phyloP scores from a whole-genome alignment of 2,113 vertebrate species.

The Melanocharis versteri region DNA sequence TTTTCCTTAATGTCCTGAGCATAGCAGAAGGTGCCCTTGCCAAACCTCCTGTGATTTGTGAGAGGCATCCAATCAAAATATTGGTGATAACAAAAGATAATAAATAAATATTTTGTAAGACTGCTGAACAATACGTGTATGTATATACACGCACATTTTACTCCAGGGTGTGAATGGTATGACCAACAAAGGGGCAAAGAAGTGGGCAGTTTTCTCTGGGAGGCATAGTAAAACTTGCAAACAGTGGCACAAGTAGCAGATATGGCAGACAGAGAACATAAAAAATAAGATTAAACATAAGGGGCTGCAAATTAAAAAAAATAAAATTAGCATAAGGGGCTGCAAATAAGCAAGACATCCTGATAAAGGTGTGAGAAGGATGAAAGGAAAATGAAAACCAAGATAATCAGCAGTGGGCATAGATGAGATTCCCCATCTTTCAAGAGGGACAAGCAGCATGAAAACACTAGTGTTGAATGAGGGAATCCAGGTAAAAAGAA shows the following conservation, averaged over 20 bases:
- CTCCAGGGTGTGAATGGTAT: neutral
- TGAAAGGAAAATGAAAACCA: neutral
- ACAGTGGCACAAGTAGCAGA: neutral
- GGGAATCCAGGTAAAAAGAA: neutral
- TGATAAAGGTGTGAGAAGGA: neutral
- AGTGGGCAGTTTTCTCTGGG: neutral
- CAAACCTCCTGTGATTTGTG: accelerated
- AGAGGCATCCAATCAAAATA: neutral
- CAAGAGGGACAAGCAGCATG: neutral
- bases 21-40: neutral
- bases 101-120: neutral
- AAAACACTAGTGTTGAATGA: neutral
- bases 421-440: neutral
- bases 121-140: neutral
- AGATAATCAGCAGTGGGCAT: neutral
- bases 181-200: neutral
- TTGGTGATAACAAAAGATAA: neutral
- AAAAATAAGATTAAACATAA: neutral
- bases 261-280: neutral
- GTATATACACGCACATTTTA: neutral
- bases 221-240: neutral
- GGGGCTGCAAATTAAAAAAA: neutral
- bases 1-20: neutral
- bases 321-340: neutral
- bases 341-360: neutral